Evolutionary conservation across 92 coral and sea anemone species (phyloP).

Genomic region (Paragorgia papillata): DNA sequence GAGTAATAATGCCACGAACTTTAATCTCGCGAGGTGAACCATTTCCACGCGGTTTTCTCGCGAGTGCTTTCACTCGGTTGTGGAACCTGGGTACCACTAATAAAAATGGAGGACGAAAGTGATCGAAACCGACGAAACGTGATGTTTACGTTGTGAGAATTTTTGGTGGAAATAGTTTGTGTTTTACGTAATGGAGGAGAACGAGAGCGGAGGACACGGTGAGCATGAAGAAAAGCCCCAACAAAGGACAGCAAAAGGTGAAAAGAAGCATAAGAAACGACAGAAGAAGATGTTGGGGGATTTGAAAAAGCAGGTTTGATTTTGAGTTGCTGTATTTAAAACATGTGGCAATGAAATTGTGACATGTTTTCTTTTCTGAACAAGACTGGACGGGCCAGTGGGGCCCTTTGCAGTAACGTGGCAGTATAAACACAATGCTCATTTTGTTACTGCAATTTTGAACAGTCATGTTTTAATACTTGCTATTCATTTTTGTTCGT

Average conservation of each 20-base stretch:
- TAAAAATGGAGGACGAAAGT: slow-evolving; percentile 20
- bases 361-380: too few species aligned
- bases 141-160: neutral
- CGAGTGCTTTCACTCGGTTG: neutral
- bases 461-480: too few species aligned
- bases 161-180: neutral
- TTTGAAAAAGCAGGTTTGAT: slow-evolving; percentile 76
- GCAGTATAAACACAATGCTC: too few species aligned
- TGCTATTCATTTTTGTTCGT: neutral
- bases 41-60: slow-evolving; percentile 1
- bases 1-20: too few species aligned
- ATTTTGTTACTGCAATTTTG: too few species aligned
- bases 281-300: slow-evolving; percentile 71
- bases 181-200: slow-evolving; percentile 26
- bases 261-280: slow-evolving; percentile 79
- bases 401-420: too few species aligned
- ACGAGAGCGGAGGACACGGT: slow-evolving; percentile 39
- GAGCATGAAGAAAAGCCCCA: slow-evolving; percentile 21
- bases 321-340: neutral
- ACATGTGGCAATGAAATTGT: neutral
- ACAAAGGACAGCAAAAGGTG: slow-evolving; percentile 30
- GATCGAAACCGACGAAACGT: neutral
- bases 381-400: too few species aligned
- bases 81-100: slow-evolving; percentile 18
- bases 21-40: neutral